Evolutionary conservation across 2,888 invertebrate species (phyloP), one percentile per base, ranked within the genome.

Genomic region (Psylliodes chrysocephalus): DNA sequence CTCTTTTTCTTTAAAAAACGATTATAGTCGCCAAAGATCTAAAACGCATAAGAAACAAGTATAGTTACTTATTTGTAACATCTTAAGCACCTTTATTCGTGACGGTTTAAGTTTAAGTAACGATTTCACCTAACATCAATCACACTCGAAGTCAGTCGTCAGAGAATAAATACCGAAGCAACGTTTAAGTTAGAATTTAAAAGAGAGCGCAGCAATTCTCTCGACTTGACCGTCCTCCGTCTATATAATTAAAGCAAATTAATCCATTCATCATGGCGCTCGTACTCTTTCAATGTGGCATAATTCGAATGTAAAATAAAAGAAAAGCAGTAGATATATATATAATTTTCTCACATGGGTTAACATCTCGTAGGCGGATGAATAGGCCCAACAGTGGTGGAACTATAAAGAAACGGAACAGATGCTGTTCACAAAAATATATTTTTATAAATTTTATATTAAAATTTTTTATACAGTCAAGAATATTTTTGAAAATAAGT

Each of bases 181-280:
- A 44, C 18, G 12, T 22, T 19, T 46, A 22, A 22, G 19, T 22
- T 22, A 18, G n/a, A 44, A 22, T 22, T 17, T 22, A 14, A 22
- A 14, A 15, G 17, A 40, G 17, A 15, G 8, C 3, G 6, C 10
- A 19, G 5, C 8, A 46, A 22, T 3, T 10, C 22, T 25, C 22
- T 19, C n/a, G 19, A 14, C 19, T n/a, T 46, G 12, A 17, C 46
- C 19, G 25, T 19, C 22, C 46, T 22, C 22, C 8, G 19, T 25
- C 46, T 46, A 25, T 46, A 46, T 46, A 46, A 46, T 46, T 46
- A 46, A 46, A 46, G 22, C 46, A 25, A 46, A 46, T 46, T 46
- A 46, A 46, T 22, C 46, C 46, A 25, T 46, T 46, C 46, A 46
- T 46, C 46, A 22, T 46, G 46, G 46, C 6, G 22, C 22, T 25